phyloP scores from a whole-genome alignment of 2,888 invertebrate species.

The Hetaerina titia region DNA sequence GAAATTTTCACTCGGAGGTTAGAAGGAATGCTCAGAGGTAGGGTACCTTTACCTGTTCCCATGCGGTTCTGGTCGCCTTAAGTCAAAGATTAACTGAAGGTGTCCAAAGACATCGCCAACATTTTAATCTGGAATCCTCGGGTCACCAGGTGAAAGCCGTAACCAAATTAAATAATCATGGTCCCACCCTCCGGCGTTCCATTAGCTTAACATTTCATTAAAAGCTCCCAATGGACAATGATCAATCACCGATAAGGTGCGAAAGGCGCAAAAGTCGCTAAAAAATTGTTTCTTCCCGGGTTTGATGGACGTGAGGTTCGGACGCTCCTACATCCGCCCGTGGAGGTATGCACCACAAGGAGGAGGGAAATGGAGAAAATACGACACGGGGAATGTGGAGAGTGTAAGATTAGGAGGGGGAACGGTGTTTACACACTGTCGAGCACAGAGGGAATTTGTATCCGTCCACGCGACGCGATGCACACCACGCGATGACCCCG shows the following conservation, averaged over 20 bases:
- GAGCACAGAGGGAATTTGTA: background rate
- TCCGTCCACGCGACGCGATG: background rate
- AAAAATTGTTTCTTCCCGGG: background rate
- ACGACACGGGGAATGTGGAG: background rate
- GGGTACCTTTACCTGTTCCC: too few species aligned
- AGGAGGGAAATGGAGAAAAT: background rate
- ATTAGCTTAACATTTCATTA: background rate
- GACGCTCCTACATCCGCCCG: background rate
- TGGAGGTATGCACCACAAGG: too few species aligned
- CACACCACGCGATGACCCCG: background rate
- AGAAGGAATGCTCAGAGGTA: too few species aligned
- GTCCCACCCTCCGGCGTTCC: background rate
- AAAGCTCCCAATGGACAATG: background rate
- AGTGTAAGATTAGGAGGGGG: background rate
- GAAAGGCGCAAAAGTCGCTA: background rate
- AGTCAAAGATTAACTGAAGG: too few species aligned
- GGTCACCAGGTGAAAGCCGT: too few species aligned
- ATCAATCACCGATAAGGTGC: background rate
- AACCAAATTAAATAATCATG: background rate
- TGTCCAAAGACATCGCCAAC: too few species aligned
- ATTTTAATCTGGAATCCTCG: too few species aligned
- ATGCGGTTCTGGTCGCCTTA: too few species aligned
- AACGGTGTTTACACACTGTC: background rate
- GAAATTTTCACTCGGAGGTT: too few species aligned
- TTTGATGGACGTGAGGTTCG: background rate